phyloP scores from a whole-genome alignment of 1,140 invertebrate species.

The Lanistes nyassanus region DNA sequence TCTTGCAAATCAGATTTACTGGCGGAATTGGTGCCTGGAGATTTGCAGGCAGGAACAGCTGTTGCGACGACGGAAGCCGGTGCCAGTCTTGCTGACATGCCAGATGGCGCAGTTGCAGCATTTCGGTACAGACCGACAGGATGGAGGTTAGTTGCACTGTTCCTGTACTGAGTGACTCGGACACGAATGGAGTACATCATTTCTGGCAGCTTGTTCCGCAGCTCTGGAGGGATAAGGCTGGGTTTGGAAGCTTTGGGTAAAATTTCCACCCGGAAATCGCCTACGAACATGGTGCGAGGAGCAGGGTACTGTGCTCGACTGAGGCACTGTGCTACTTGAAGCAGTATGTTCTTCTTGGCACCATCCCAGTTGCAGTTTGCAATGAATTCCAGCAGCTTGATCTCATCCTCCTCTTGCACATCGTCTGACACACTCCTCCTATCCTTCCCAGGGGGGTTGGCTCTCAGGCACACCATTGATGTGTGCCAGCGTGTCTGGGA shows the following conservation, averaged over 20 bases:
- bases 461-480: conserved; percentile 56
- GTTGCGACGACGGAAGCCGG: neutral
- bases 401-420: conserved; percentile 39
- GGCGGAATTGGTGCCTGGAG: no score
- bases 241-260: conserved; percentile 53
- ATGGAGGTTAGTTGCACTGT: no score
- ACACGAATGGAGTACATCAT: conserved; percentile 56
- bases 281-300: conserved; percentile 39
- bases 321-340: conserved; percentile 46
- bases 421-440: conserved; percentile 28
- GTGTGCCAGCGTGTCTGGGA: conserved; percentile 46
- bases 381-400: conserved; percentile 57
- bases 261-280: conserved; percentile 51
- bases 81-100: neutral
- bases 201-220: conserved; percentile 50
- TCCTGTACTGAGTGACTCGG: conserved; percentile 25
- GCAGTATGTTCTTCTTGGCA: conserved; percentile 50
- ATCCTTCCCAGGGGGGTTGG: conserved; percentile 28
- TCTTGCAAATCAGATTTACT: no score
- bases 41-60: conserved; percentile 12
- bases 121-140: conserved; percentile 6
- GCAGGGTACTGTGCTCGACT: conserved; percentile 37
- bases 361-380: conserved; percentile 59
- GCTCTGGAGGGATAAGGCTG: conserved; percentile 54
- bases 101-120: neutral